These are phyloP conservation scores for Myotis daubentonii DNA, from an alignment of 2,797 vertebrate genomes.

Conservation along the genomic window DNA sequence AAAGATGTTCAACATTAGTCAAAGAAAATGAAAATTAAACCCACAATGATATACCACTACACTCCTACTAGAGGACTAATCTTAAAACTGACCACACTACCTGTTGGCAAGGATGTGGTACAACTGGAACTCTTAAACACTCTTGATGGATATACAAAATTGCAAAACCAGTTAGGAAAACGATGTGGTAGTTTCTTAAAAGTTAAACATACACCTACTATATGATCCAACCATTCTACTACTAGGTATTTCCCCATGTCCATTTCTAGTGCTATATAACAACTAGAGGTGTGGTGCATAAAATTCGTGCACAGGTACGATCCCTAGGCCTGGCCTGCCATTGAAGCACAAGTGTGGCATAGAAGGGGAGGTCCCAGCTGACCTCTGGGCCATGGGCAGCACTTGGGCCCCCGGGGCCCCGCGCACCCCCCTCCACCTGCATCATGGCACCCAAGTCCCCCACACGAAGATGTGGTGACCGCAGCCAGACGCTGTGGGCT, in stretches of 20 bases:
- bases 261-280: background rate
- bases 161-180: background rate
- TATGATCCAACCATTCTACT: background rate
- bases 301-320: no score
- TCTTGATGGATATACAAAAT: background rate
- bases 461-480: no score
- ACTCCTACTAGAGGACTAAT: background rate
- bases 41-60: background rate
- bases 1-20: slow-evolving; percentile 7
- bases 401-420: no score
- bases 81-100: background rate
- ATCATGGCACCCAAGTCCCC: no score
- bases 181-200: slow-evolving; percentile 13
- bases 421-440: no score
- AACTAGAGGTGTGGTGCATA: background rate
- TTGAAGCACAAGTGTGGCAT: no score
- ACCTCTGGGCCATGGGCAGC: no score
- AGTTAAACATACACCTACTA: background rate
- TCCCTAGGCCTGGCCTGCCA: no score
- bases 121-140: background rate
- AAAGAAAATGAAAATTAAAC: slow-evolving; percentile 10
- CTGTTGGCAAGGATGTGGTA: background rate
- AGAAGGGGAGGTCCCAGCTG: no score
- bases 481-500: no score
- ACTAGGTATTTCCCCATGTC: background rate